Evolutionary conservation across 2,113 vertebrate genomes (phyloP), one percentile per base, ranked within the genome.

Genomic region (Bubo blakistoni): DNA sequence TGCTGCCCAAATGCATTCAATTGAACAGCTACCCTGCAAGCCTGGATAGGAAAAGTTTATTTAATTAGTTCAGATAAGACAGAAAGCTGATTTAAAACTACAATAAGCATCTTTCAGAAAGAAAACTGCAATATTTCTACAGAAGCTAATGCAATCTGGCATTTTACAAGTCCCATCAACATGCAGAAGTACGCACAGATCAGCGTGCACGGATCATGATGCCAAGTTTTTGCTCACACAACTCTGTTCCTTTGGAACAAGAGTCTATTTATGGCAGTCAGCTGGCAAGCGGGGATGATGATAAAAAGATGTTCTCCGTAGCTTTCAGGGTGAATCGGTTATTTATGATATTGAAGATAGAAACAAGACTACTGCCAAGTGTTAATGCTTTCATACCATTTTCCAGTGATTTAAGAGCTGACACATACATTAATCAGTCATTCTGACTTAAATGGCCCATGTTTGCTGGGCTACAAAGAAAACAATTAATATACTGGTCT

Each of bases 1-100:
- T 59, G 47, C 38, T 47, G n/a, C 20, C n/a, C 21, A 52, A 87
- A 63, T 11, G 16, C 34, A 51, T 30, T 52, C 46, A 81, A 51
- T 1, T 0, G 2, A 73, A 36, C 52, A 70, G 51, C 25, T 13
- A 29, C 15, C 11, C 30, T 65, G 20, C 0, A 0, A 69, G 34
- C 27, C 38, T 72, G 74, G 44, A 46, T 46, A 46, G 44, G n/a
- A 70, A 26, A 54, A 6, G 2, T 61, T 69, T 8, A 36, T 15
- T 40, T 6, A 86, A 36, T 44, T 40, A 44, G 44, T 36, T 70
- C 54, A 70, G 58, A 10, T 44, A 73, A 49, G 51, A 62, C 32
- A 55, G 27, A 88, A 90, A 91, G 24, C 24, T 11, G 17, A 58
- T 71, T 91, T 74, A 47, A 67, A 94, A 54, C n/a, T 51, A 32